These are phyloP conservation scores for Ctenopoma multispine DNA, from an alignment of 2,797 vertebrate species.

Conservation along the genomic window DNA sequence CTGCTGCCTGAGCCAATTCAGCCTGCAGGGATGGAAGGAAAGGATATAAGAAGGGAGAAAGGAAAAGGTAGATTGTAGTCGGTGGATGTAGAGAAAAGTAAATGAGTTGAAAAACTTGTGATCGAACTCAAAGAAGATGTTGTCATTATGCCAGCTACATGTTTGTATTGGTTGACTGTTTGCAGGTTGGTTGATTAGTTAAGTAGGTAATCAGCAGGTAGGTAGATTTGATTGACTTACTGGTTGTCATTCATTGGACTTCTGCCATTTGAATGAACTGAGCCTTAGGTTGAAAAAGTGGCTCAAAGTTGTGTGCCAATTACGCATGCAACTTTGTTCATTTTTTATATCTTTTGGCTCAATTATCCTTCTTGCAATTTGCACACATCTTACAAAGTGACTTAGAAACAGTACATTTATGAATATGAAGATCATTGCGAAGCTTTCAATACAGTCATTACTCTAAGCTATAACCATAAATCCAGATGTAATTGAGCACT, in stretches of 20 bases:
- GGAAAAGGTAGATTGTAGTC: background rate
- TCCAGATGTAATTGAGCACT: conserved; percentile 46
- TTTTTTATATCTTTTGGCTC: background rate
- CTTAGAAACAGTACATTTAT: conserved; percentile 34
- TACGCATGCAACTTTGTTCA: background rate
- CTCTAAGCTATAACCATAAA: conserved; percentile 41
- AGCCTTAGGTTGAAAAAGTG: background rate
- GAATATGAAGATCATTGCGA: conserved; percentile 37
- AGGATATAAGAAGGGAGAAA: background rate
- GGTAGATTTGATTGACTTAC: background rate
- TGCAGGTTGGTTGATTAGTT: background rate
- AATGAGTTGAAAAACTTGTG: conserved; percentile 7
- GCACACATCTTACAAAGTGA: conserved; percentile 3
- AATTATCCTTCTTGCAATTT: conserved; percentile 4
- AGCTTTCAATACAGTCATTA: conserved; percentile 26
- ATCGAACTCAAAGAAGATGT: conserved; percentile 17
- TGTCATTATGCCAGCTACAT: background rate
- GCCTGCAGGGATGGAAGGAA: background rate
- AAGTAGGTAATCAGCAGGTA: background rate
- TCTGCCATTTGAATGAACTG: background rate
- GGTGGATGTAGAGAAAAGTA: background rate
- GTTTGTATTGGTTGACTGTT: too few relatives aligned
- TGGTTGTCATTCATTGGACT: background rate
- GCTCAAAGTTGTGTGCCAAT: background rate
- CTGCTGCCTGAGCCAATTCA: conserved; percentile 15